Base-by-base conservation (phyloP, 2,113 vertebrate genomes). In the Sinocyclocheilus anshuiensis region DNA sequence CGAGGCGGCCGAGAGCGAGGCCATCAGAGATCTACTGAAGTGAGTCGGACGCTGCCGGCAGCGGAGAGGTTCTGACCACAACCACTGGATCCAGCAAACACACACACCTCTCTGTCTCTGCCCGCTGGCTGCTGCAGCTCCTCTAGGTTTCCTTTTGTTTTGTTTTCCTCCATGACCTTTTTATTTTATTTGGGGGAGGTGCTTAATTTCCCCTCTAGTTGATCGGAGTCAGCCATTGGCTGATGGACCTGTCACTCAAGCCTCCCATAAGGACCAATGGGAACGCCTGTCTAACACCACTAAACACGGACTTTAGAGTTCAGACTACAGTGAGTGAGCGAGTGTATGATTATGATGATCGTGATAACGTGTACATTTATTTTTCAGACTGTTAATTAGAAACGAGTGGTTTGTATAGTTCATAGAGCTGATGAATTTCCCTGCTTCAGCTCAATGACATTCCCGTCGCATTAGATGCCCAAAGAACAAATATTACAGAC, bases 21-120 rank as follows among this genome's bases (percentile, higher is more conserved):
- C 92, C 90, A 97, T 99, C 89, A 98, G 96, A 95, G 96, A 95
- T 88, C 95, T 99, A 88, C 95, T 99, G 84, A 96, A 98, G 95
- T 98, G 96, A 98, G 89, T 13, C 63, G 53, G 78, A 85, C 63
- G 67, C 85, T 80, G 85, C 88, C 89, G 78, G 87, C 90, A 90
- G 90, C 65, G 78, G 48, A 72, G 45, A 87, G 77, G 80, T 84
- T 87, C 18, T 87, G 93, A 92, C 90, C 90, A 93, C 89, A 59
- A 87, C 91, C 90, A 88, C 90, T 83, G 92, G 94, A 95, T 91
- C 94, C 95, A 94, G 85, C 81, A 7, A 57, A 74, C 81, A 57
- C 87, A 75, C 45, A 48, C 45, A 48, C 45, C 95, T 96, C 95
- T 96, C 94, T 95, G 95, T 95, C 91, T 93, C 84, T 86, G 89